Evolutionary conservation across 2,888 invertebrate genomes (phyloP).

Genomic region (Rhingia rostrata): DNA sequence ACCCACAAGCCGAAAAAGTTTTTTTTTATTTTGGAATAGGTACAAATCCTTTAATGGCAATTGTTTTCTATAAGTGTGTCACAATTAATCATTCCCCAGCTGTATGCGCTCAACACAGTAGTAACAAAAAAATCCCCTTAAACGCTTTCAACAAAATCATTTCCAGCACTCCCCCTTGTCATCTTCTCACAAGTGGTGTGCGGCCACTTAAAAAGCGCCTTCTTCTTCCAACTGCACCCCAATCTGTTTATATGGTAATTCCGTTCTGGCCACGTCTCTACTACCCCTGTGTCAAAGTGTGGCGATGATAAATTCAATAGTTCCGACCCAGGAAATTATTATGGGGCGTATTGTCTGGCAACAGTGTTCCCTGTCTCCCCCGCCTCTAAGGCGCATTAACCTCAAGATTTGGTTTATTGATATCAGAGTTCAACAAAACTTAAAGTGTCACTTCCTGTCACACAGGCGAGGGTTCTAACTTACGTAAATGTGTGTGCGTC

Average conservation of each 20-base stretch:
- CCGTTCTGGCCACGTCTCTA: not conserved
- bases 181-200: conserved; percentile 41
- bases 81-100: conserved; percentile 15
- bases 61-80: conserved; percentile 32
- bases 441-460: conserved; percentile 55
- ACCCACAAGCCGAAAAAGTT: too few relatives aligned
- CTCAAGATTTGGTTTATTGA: conserved; percentile 64
- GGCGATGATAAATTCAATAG: conserved; percentile 45
- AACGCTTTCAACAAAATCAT: conserved; percentile 27
- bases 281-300: not conserved
- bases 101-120: conserved; percentile 5
- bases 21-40: too few relatives aligned
- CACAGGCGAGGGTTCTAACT: conserved; percentile 20
- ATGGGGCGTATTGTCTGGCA: conserved; percentile 57
- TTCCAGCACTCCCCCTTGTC: conserved; percentile 39
- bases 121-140: not conserved
- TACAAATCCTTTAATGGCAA: not conserved
- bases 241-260: conserved; percentile 43
- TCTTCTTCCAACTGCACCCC: conserved; percentile 26
- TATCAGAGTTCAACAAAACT: conserved; percentile 59
- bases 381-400: conserved; percentile 32
- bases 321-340: conserved; percentile 67
- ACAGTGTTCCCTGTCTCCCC: not conserved
- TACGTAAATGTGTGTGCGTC: conserved; percentile 43
- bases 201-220: conserved; percentile 42